Base-by-base conservation (phyloP, 2,888 invertebrate genomes). In the Panzeria rudis region DNA sequence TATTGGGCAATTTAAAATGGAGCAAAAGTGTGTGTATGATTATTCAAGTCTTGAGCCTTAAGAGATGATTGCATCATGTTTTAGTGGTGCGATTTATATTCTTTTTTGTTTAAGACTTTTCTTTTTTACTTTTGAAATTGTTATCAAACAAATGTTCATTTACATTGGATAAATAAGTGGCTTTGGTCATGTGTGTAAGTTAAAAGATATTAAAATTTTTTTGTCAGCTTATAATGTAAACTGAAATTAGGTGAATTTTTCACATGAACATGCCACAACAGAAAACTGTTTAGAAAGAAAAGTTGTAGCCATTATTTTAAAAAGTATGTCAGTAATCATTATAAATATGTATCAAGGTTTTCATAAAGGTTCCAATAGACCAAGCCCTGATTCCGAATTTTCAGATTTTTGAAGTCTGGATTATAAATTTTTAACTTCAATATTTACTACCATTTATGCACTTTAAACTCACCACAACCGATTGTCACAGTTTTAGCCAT, bases 51-150 rank as follows among this genome's bases (percentile, higher is more conserved):
- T 69, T 54, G 23, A 73, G 84, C 79, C 84, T 73, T 73, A 82
- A 85, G 85, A 82, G 69, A 71, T 75, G 77, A 82, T 85, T 85
- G 61, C 85, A 82, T 85, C 85, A 82, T 69, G 20, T 62, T 59
- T 29, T 23, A 47, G n/a, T 47, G 54, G 23, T 17, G 35, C 54
- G 59, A 38, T 54, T 61, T 44, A 15, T 62, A 69, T 76, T 81
- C 29, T 35, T 50, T 71, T 52, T 44, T 52, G 1, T 62, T 20
- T 25, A n/a, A 2, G 52, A 6, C 9, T 62, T 62, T 59, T 69
- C 20, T 17, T 69, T 62, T 61, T 68, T 64, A 35, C 15, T 50
- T 44, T 44, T n/a, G 11, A 35, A 83, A 71, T 29, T 20, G 6
- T 62, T 79, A 69, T 54, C 62, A 38, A 79, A 71, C 17, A 23